Percentiles rank a stretch among this genome's conserved stretches.
Conservation (phyloP, 2,113 vertebrate genomes). For the Petrocephalus zakoni region DNA sequence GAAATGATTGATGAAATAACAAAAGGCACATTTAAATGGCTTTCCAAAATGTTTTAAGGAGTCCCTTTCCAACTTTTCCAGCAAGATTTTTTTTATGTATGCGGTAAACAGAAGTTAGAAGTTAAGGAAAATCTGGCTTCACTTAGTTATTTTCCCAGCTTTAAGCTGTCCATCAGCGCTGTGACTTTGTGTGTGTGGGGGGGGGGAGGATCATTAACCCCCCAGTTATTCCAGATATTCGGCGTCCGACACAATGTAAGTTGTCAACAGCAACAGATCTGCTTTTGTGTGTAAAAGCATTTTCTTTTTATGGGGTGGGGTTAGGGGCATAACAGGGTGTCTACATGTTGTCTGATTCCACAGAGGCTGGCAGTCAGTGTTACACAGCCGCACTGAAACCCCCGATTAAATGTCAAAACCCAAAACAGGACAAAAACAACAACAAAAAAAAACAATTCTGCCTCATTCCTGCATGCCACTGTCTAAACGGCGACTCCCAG, state of each 20-base stretch:
- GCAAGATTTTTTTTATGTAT: conserved; percentile 35
- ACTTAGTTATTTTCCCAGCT: not conserved
- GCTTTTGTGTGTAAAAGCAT: not conserved
- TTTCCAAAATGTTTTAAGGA: conserved; percentile 47
- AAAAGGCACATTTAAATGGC: conserved; percentile 42
- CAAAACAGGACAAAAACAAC: not conserved
- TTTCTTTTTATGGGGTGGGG: not conserved
- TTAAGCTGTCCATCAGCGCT: not conserved
- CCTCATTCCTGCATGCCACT: not conserved
- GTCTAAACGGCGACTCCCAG: not conserved
- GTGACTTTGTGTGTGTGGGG: not conserved
- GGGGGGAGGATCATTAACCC: not conserved
- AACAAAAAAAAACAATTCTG: not conserved
- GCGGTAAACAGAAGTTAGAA: conserved; percentile 23
- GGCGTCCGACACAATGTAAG: not conserved
- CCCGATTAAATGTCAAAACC: conserved; percentile 15
- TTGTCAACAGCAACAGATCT: conserved; percentile 2
- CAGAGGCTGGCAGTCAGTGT: not conserved
- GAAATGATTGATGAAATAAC: conserved; percentile 54
- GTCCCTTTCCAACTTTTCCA: conserved; percentile 8
- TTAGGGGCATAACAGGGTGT: not conserved
- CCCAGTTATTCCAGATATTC: not conserved
- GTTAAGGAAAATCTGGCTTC: not conserved
- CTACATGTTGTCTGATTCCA: not conserved
- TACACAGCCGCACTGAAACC: not conserved